A percentile compares a stretch with the other conserved stretches of the same genome.
Conservation (phyloP, 2,113 vertebrate genomes). For the Ardeotis arabs region DNA sequence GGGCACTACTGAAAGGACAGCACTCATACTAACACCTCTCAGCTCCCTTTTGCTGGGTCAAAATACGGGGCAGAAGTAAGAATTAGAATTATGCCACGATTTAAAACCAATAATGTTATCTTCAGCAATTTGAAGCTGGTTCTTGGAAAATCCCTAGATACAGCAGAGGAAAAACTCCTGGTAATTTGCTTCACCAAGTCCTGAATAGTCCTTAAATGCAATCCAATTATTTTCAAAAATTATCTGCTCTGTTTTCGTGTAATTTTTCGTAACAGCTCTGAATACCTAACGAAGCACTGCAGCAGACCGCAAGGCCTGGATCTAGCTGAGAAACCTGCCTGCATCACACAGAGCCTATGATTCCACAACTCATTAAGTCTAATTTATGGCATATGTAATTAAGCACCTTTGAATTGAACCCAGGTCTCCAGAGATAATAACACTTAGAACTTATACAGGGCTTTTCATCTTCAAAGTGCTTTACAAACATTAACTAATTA, state of each 20-base stretch:
- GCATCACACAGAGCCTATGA: conserved; percentile 9
- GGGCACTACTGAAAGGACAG: neutral
- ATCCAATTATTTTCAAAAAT: neutral
- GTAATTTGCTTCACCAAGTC: neutral
- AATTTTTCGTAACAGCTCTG: neutral
- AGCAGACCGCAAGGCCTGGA: neutral
- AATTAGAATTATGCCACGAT: neutral
- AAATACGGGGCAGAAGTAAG: neutral
- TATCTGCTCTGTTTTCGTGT: neutral
- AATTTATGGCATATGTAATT: conserved; percentile 76
- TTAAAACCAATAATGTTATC: neutral
- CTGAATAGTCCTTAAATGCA: neutral
- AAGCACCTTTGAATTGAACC: conserved; percentile 70
- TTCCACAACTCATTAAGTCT: conserved; percentile 69
- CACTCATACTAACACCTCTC: neutral
- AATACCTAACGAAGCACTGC: neutral
- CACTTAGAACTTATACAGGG: conserved; percentile 68
- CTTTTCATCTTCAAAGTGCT: conserved; percentile 74
- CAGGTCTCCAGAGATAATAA: conserved; percentile 71
- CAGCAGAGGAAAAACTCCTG: neutral
- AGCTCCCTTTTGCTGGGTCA: neutral
- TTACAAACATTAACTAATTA: conserved; percentile 77
- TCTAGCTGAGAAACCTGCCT: conserved; percentile 5
- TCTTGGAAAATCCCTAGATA: neutral
- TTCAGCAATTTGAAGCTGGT: neutral